Evolutionary conservation across 2,113 vertebrate species (phyloP).

Genomic region (Boulengeromyrus knoepffleri): DNA sequence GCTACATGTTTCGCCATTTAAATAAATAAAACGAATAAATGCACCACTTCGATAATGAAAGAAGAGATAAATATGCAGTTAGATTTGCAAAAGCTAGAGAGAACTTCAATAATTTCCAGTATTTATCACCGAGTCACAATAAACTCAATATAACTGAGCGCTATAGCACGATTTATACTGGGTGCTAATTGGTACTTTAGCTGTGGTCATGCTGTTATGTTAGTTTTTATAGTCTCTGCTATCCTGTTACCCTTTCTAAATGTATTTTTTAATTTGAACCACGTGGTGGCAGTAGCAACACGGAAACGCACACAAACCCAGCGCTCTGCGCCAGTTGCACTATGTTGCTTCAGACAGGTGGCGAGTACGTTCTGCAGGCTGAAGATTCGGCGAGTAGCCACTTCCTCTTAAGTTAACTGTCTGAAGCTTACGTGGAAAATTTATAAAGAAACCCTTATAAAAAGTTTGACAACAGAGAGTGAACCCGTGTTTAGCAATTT

Average conservation of each 20-base stretch:
- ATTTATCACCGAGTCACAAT: neutral
- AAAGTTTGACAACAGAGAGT: neutral
- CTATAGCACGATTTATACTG: neutral
- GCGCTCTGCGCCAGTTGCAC: neutral
- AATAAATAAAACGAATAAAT: neutral
- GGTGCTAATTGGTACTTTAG: neutral
- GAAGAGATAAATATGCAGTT: neutral
- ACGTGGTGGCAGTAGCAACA: neutral
- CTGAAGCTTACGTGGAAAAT: neutral
- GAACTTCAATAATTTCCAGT: neutral
- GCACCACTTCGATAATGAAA: neutral
- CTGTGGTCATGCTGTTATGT: neutral
- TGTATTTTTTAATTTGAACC: neutral
- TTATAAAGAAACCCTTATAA: neutral
- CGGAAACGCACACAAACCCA: neutral
- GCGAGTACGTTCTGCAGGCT: neutral
- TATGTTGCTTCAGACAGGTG: neutral
- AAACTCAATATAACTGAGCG: neutral
- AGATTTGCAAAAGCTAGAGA: neutral
- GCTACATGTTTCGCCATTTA: neutral
- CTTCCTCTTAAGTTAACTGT: neutral
- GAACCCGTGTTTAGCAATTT: neutral
- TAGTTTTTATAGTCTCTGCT: neutral
- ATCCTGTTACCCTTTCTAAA: neutral
- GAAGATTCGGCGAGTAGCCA: neutral